These are phyloP conservation scores for Harpagoxenus sublaevis DNA, from an alignment of 2,888 invertebrate species.

Conservation along the genomic window DNA sequence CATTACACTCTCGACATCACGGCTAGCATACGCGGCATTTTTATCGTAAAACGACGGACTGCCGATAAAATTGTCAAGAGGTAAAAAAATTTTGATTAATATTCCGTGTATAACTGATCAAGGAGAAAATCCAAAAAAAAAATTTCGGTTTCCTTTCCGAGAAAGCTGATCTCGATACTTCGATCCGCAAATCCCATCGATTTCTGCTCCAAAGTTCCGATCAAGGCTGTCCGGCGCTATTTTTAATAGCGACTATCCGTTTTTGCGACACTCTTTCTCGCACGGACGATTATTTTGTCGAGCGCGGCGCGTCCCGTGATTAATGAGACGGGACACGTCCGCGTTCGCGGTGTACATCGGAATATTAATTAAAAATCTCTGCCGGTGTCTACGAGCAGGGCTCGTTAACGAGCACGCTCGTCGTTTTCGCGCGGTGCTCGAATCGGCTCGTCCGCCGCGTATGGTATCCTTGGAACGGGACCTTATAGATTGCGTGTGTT, in stretches of 20 bases:
- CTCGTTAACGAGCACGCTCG: constrained; percentile 26
- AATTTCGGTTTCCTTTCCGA: neutral
- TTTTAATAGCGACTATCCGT: constrained; percentile 12
- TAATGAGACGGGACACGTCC: constrained; percentile 10
- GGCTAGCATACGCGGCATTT: constrained; percentile 53
- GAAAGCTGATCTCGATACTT: neutral
- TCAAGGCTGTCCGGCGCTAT: neutral
- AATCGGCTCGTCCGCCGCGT: constrained; percentile 55
- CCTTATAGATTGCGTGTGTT: constrained; percentile 80
- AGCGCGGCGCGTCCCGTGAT: constrained; percentile 14
- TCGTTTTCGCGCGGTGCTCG: constrained; percentile 28
- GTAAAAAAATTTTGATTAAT: neutral
- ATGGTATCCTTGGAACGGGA: constrained; percentile 68
- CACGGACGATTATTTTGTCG: constrained; percentile 12
- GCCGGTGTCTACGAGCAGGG: neutral
- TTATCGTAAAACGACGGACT: neutral
- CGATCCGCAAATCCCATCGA: neutral
- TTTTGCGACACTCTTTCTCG: constrained; percentile 5
- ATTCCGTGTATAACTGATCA: neutral
- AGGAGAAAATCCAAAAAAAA: neutral
- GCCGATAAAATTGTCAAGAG: neutral
- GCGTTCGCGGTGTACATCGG: neutral
- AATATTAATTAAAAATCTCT: constrained; percentile 44
- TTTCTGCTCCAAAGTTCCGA: neutral
- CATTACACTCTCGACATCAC: constrained; percentile 60